A percentile compares a stretch with the other conserved stretches of the same genome.
Conservation (phyloP, 2,113 vertebrate species). For the Megaceryle torquata region DNA sequence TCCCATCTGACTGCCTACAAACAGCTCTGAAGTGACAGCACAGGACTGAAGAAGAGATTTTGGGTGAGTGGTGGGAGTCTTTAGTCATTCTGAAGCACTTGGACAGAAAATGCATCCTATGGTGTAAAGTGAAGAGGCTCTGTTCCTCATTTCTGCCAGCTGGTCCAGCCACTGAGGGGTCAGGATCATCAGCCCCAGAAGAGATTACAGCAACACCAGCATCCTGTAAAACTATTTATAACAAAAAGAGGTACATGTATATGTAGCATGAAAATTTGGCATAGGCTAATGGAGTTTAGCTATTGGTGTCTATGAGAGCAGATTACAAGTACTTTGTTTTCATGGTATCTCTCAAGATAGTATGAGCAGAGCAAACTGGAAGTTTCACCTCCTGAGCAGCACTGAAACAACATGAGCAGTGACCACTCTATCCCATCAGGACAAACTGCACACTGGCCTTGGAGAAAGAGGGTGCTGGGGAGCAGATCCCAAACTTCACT, state of each 20-base stretch:
- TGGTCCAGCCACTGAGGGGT: neutral
- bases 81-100: neutral
- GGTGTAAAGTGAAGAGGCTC: neutral
- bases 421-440: neutral
- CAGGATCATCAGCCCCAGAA: neutral
- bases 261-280: neutral
- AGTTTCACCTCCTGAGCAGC: neutral
- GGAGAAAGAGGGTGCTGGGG: neutral
- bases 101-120: neutral
- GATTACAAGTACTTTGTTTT: neutral
- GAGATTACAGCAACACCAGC: neutral
- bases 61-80: rapidly evolving
- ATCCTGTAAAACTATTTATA: neutral
- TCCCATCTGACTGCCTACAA: neutral
- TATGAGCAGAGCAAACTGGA: neutral
- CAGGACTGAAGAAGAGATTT: neutral
- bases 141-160: neutral
- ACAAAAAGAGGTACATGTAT: too few relatives aligned
- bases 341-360: neutral
- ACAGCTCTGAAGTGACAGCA: neutral
- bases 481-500: neutral
- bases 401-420: neutral
- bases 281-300: neutral
- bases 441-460: neutral
- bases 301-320: neutral